Base-by-base conservation (phyloP, 2,888 invertebrate species). In the Dasysyrphus tricinctus region DNA sequence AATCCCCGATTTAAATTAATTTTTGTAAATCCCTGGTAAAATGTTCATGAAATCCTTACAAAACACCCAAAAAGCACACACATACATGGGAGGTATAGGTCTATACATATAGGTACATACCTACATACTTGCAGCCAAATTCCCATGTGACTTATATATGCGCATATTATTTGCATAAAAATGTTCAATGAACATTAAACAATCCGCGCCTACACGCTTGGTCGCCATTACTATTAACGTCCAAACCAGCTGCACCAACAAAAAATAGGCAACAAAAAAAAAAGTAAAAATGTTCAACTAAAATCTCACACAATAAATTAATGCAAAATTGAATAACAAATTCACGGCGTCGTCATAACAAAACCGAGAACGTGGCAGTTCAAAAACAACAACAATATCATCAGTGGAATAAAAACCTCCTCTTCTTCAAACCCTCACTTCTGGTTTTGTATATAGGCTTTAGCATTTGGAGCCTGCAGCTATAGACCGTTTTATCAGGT, bases 301-400 rank as follows among this genome's bases (percentile, higher is more conserved):
- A 77, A 81, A 74, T 24, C 70, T 65, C 77, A 47, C 32, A 79
- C 75, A 82, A 86, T 86, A 78, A 86, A 79, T 86, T 86, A 82
- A 86, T 82, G 82, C 75, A 79, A 86, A 86, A 79, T 86, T 86
- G 78, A 86, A 86, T 82, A 86, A 82, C 86, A 86, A 86, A 86
- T 86, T 86, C 82, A 75, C 81, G 70, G 86, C 47, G 12, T 47
- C 81, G 74, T 78, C 81, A 86, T 75, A 86, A 86, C 86, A 79
- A 70, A 82, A 57, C 81, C 78, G 74, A 74, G 14, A 78, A 69
- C 73, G 76, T 61, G 57, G 63, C 56, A 44, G 54, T n/a, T 69
- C 44, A 82, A 78, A 77, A 49, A 37, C 56, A 61, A 39, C 7
- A 54, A 12, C 6, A 54, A 14, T 11, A 51, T 2, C 24, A 24